Conservation (phyloP, 2,113 vertebrate genomes). For the Oceanites oceanicus region DNA sequence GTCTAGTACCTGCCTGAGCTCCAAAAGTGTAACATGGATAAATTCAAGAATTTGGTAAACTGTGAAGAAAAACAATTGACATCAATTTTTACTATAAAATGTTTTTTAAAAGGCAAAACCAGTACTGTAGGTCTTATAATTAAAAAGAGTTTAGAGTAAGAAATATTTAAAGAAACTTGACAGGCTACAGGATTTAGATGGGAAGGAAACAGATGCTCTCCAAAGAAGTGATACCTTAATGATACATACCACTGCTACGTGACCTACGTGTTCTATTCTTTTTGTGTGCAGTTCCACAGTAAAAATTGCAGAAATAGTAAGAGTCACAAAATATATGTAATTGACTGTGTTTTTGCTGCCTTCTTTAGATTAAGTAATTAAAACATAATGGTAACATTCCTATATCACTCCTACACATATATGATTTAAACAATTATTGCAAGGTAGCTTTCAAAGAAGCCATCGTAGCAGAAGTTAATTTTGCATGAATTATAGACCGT, state of each 20-base stretch:
- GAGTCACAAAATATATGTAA: background rate
- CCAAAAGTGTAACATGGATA: background rate
- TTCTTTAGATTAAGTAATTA: conserved; percentile 19
- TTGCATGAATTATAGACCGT: background rate
- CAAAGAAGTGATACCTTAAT: background rate
- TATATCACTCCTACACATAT: background rate
- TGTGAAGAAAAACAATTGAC: background rate
- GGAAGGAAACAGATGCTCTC: background rate
- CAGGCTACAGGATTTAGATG: background rate
- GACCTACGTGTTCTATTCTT: background rate
- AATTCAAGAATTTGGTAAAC: background rate
- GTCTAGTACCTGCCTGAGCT: background rate
- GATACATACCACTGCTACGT: background rate
- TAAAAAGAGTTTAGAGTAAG: background rate
- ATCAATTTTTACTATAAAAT: background rate
- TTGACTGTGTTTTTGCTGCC: background rate
- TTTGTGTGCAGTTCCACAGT: background rate
- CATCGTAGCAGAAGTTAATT: background rate
- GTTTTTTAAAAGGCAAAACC: background rate
- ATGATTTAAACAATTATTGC: background rate
- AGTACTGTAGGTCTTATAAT: background rate
- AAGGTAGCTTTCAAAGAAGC: background rate
- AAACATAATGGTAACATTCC: background rate
- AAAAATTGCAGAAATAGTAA: background rate
- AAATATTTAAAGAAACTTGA: background rate